phyloP scores from a whole-genome alignment of 2,113 vertebrate species.

The Hippolais icterina region DNA sequence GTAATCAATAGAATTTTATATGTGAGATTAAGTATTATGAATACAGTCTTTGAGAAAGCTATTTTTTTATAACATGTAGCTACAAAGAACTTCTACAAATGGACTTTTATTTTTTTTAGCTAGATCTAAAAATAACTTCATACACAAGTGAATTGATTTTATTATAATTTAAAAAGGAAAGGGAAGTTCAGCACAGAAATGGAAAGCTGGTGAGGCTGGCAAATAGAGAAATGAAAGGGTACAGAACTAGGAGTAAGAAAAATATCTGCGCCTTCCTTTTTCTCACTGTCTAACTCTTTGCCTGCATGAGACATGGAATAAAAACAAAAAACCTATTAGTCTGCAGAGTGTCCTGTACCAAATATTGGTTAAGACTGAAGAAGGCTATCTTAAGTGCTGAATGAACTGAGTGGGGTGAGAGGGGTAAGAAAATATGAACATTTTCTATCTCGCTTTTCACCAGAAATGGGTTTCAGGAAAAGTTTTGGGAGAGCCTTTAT shows the following conservation, averaged over 20 bases:
- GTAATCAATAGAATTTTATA: neutral
- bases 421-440: neutral
- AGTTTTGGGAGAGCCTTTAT: neutral
- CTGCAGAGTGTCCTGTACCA: slow-evolving; percentile 25
- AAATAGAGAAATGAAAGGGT: slow-evolving; percentile 30
- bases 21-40: neutral
- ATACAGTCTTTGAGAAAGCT: neutral
- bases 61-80: neutral
- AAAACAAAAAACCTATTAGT: slow-evolving; percentile 51
- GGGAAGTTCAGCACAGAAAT: neutral
- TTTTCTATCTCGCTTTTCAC: neutral
- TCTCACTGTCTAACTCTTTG: slow-evolving; percentile 31
- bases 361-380: slow-evolving; percentile 22
- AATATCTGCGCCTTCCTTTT: slow-evolving; percentile 33
- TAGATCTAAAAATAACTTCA: neutral
- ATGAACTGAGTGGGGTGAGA: neutral
- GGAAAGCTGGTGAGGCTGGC: neutral
- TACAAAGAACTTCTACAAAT: neutral
- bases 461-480: neutral
- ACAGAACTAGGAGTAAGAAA: slow-evolving; percentile 5
- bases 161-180: neutral
- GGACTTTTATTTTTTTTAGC: neutral
- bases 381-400: neutral
- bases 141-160: neutral
- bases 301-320: slow-evolving; percentile 30